Percentiles rank a stretch among this genome's conserved stretches.
Evolutionary conservation across 2,797 vertebrate species (phyloP).

Genomic region (Acanthornis magna): DNA sequence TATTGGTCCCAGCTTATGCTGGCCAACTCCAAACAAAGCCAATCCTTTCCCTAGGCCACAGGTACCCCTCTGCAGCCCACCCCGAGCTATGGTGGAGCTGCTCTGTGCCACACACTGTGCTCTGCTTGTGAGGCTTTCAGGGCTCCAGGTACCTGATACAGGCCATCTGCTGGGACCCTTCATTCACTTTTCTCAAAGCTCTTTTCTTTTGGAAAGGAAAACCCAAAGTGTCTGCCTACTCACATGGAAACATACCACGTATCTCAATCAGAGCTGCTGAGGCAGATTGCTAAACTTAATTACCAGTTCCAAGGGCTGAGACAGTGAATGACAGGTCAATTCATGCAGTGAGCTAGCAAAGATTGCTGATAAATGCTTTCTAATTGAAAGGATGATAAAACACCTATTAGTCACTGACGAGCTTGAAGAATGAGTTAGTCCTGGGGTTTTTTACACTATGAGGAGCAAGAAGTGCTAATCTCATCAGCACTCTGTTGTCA

Average conservation of each 20-base stretch:
- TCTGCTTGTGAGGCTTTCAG: neutral
- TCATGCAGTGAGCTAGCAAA: constrained; percentile 70
- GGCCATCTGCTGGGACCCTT: neutral
- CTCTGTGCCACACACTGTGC: rapidly evolving
- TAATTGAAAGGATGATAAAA: constrained; percentile 75
- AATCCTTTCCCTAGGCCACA: neutral
- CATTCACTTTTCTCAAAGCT: constrained; percentile 19
- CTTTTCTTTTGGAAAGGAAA: constrained; percentile 25
- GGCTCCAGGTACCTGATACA: neutral
- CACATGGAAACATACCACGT: neutral
- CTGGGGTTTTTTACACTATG: neutral
- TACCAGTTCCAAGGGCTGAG: constrained; percentile 69
- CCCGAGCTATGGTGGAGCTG: neutral
- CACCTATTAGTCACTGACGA: constrained; percentile 64
- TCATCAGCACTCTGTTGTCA: neutral
- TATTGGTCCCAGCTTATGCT: neutral
- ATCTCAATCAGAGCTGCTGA: constrained; percentile 30
- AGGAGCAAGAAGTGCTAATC: constrained; percentile 38
- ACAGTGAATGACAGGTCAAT: constrained; percentile 70
- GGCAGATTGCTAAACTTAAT: constrained; percentile 75
- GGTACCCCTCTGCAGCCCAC: neutral
- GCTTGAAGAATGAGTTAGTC: constrained; percentile 45
- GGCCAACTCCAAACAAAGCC: neutral
- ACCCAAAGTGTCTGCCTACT: neutral
- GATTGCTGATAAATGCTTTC: constrained; percentile 75